A percentile compares a stretch with the other conserved stretches of the same genome.
phyloP scores from a whole-genome alignment of 2,113 vertebrate genomes.

The Bolborhynchus lineola region DNA sequence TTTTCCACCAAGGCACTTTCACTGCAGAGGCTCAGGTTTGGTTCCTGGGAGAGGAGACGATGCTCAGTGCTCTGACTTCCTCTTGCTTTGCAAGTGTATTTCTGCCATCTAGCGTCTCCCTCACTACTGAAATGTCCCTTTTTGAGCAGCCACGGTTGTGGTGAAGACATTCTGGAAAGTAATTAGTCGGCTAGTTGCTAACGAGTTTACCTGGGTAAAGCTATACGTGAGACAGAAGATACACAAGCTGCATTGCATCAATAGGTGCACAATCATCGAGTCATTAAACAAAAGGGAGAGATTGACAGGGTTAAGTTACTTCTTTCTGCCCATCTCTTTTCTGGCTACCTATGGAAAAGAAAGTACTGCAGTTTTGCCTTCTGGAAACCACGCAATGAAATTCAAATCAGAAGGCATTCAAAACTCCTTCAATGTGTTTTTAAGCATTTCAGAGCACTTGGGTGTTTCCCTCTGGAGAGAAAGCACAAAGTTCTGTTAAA shows the following conservation, averaged over 20 bases:
- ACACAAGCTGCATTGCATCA: neutral
- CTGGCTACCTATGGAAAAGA: neutral
- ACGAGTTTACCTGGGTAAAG: no score
- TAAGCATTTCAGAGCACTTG: neutral
- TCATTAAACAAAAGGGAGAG: neutral
- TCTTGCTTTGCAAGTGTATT: neutral
- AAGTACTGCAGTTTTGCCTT: neutral
- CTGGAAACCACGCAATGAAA: neutral
- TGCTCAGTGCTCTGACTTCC: accelerated
- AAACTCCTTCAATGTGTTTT: neutral
- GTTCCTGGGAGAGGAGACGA: neutral
- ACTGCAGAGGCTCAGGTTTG: accelerated
- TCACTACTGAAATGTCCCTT: accelerated
- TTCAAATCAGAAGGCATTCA: neutral
- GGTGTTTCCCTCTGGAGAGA: neutral
- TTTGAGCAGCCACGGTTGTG: accelerated
- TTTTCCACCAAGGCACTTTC: accelerated
- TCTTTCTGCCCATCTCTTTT: neutral
- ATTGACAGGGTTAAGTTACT: neutral
- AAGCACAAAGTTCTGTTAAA: neutral
- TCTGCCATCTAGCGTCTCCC: constrained; percentile 26
- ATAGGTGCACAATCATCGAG: accelerated
- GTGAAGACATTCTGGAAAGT: neutral
- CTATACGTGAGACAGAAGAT: accelerated
- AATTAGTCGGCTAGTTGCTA: accelerated